Conservation (phyloP, 2,797 vertebrate species). For the Mus caroli region DNA sequence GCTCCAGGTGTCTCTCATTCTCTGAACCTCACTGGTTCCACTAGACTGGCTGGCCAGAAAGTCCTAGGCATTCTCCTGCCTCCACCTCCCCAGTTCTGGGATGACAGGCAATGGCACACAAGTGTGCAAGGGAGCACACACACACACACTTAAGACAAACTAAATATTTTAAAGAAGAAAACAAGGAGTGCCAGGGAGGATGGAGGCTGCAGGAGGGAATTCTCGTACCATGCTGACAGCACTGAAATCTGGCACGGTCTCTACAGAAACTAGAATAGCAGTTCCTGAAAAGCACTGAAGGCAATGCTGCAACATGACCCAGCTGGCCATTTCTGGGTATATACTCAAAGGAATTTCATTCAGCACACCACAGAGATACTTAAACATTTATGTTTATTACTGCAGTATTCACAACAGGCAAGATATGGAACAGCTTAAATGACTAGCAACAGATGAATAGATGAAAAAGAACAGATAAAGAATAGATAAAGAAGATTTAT, state of each 20-base stretch:
- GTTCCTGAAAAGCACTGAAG: not conserved
- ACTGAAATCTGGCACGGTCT: not conserved
- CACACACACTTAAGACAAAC: not conserved
- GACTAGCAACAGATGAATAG: not conserved
- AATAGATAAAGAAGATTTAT: too few relatives aligned
- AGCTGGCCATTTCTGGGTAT: not conserved
- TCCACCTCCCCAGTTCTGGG: not conserved
- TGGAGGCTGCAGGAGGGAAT: too few relatives aligned
- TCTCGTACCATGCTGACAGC: not conserved
- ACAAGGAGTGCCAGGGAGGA: too few relatives aligned
- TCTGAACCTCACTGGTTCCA: not conserved
- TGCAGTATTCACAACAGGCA: not conserved
- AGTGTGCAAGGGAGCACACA: not conserved
- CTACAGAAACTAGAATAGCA: not conserved
- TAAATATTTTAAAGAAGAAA: not conserved
- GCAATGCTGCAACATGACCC: too few relatives aligned
- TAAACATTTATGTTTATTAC: not conserved
- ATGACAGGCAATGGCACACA: not conserved
- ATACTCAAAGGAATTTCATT: not conserved
- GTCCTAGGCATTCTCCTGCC: not conserved
- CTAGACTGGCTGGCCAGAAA: not conserved
- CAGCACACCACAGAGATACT: not conserved
- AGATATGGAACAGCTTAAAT: not conserved
- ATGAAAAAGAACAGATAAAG: too few relatives aligned
- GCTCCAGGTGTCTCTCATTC: not conserved